Evolutionary conservation across 2,797 vertebrate species (phyloP).

Genomic region (Carapus acus): DNA sequence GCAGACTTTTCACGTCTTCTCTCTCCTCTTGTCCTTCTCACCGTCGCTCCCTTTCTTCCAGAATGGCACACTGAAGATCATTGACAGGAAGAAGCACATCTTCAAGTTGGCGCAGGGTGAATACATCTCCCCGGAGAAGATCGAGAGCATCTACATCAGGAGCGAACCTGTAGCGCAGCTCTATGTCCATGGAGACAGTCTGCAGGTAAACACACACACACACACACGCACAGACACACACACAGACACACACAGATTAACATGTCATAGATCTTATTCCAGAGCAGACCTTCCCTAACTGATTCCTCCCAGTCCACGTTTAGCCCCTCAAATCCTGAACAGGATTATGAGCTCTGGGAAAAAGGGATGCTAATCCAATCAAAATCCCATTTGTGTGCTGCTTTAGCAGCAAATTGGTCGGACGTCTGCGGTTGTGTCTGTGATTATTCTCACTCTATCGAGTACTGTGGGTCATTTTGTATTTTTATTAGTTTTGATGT

Average conservation of each 20-base stretch:
- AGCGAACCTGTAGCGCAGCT: slow-evolving; percentile 90
- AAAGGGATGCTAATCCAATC: slow-evolving; percentile 1
- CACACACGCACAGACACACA: background rate
- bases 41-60: too few species aligned
- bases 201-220: slow-evolving; percentile 76
- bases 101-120: slow-evolving; percentile 99
- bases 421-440: background rate
- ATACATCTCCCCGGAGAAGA: slow-evolving; percentile 97
- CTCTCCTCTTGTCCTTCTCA: background rate
- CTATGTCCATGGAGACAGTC: slow-evolving; percentile 93
- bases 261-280: background rate
- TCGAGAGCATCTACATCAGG: slow-evolving; percentile 96
- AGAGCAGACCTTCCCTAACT: background rate
- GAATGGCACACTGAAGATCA: slow-evolving; percentile 95
- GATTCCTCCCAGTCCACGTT: slow-evolving; percentile 2
- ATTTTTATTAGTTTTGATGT: too few species aligned
- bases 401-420: background rate
- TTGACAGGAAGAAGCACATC: slow-evolving; percentile 98
- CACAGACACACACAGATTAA: background rate
- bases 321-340: slow-evolving; percentile 7
- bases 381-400: slow-evolving; percentile 8
- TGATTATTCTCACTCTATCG: background rate
- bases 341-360: background rate
- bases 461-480: background rate
- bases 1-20: background rate